Evolutionary conservation across 2,797 vertebrate species (phyloP).

Genomic region (Crax fasciolata): DNA sequence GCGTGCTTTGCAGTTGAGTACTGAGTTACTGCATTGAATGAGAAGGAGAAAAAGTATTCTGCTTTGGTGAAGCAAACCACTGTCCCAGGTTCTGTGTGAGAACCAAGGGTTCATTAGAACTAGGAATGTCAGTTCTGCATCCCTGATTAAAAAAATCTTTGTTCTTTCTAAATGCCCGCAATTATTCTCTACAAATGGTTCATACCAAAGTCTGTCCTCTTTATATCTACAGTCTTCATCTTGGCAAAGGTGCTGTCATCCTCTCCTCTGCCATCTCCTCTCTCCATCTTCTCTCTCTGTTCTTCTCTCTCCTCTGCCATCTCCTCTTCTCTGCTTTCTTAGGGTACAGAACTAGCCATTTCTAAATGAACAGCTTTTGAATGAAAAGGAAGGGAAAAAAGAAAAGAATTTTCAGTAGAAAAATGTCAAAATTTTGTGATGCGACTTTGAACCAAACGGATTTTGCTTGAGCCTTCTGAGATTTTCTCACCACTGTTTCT

Average conservation of each 20-base stretch:
- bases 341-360: background rate
- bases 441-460: background rate
- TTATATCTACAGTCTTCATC: background rate
- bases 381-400: background rate
- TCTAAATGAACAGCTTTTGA: background rate
- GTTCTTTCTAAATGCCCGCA: background rate
- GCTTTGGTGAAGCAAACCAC: background rate
- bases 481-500: background rate
- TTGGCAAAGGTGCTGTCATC: background rate
- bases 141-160: background rate
- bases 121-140: background rate
- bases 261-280: background rate
- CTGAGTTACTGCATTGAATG: background rate
- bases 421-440: background rate
- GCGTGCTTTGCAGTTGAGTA: background rate
- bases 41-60: background rate
- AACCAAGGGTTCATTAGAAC: background rate
- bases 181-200: background rate
- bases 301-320: background rate
- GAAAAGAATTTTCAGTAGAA: background rate
- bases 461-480: constrained; percentile 34
- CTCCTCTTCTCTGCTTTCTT: background rate
- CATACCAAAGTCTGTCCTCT: background rate
- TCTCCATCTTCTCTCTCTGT: background rate
- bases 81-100: background rate